phyloP scores from a whole-genome alignment of 2,888 invertebrate genomes.

The Ceriagrion tenellum region DNA sequence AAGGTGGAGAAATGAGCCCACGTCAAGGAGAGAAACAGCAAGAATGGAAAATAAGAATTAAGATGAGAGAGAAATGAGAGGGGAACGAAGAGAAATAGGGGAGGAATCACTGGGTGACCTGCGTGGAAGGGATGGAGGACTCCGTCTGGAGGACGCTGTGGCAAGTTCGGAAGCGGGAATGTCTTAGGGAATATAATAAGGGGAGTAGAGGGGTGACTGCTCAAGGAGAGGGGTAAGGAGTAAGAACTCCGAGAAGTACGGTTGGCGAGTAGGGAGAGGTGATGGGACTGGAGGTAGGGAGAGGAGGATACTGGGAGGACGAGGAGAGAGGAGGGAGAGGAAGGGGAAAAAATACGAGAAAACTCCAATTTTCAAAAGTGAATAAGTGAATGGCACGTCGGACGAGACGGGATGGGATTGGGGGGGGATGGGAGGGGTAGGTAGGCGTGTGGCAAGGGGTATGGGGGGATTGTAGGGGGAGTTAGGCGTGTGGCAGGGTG shows the following conservation, averaged over 20 bases:
- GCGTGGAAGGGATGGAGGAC: neutral
- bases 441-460: neutral
- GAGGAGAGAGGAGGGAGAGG: neutral
- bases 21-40: too few species aligned
- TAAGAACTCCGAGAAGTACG: neutral
- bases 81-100: neutral
- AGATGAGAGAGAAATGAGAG: neutral
- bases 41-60: too few species aligned
- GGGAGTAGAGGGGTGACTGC: neutral
- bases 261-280: neutral
- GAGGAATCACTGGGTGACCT: neutral
- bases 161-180: too few species aligned
- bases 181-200: too few species aligned
- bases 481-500: neutral
- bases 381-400: slow-evolving; percentile 54
- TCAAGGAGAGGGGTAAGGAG: too few species aligned
- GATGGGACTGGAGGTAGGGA: too few species aligned
- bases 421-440: neutral
- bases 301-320: neutral
- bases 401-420: neutral
- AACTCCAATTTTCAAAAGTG: slow-evolving; percentile 62
- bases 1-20: too few species aligned
- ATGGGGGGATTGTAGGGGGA: neutral
- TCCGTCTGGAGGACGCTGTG: too few species aligned
- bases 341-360: slow-evolving; percentile 3